Evolutionary conservation across 2,797 vertebrate genomes (phyloP).

Genomic region (Cyclura pinguis): DNA sequence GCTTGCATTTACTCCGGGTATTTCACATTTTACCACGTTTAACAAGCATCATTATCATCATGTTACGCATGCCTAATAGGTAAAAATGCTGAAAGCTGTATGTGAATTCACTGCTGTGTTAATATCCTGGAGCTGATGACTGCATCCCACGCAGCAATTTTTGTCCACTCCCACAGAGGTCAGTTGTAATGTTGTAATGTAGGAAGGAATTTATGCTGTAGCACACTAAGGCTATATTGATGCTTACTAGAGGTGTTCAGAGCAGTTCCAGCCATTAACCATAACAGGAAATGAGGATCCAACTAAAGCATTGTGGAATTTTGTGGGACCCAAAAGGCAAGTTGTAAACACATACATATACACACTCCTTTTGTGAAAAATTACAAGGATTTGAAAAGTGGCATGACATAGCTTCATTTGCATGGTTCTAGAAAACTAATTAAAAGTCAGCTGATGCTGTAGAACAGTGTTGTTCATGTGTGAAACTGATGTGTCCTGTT

Average conservation of each 20-base stretch:
- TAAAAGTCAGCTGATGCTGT: not conserved
- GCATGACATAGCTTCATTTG: not conserved
- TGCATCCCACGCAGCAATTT: not conserved
- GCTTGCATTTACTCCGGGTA: not conserved
- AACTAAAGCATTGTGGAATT: not conserved
- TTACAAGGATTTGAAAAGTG: not conserved
- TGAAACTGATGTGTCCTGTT: too few species aligned
- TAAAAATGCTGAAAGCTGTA: not conserved
- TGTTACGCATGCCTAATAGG: not conserved
- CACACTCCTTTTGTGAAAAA: not conserved
- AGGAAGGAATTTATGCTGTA: not conserved
- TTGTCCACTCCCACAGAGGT: not conserved
- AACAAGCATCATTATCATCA: not conserved
- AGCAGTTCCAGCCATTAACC: not conserved
- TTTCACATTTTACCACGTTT: conserved; percentile 13
- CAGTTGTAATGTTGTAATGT: conserved; percentile 13
- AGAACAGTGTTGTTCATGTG: too few species aligned
- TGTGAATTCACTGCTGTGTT: not conserved
- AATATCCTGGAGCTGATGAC: not conserved
- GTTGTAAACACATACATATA: not conserved
- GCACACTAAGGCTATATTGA: not conserved
- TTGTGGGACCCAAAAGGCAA: not conserved
- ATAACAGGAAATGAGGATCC: not conserved
- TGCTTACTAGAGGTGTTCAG: not conserved
- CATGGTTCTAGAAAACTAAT: not conserved